These are phyloP conservation scores for Cryptophagus acutangulus DNA, from an alignment of 2,888 invertebrate genomes.

Conservation along the genomic window DNA sequence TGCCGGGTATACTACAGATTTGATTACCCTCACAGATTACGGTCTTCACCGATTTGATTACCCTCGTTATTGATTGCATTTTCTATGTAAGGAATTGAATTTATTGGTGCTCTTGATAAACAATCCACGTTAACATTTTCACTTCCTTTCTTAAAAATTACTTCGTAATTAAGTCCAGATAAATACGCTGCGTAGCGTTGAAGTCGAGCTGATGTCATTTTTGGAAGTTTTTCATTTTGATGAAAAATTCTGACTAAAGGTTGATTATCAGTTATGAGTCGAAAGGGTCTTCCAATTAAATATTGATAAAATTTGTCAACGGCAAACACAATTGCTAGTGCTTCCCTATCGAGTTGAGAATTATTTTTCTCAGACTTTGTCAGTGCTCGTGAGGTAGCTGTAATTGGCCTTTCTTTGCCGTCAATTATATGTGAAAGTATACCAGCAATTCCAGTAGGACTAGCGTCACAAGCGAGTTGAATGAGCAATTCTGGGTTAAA, in stretches of 20 bases:
- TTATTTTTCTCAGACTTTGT: conserved; percentile 32
- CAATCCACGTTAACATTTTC: conserved; percentile 2
- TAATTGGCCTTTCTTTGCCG: conserved; percentile 28
- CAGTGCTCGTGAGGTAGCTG: conserved; percentile 30
- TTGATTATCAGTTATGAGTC: conserved; percentile 1
- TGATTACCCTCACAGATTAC: too few relatives aligned
- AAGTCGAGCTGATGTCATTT: conserved; percentile 34
- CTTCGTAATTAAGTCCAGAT: neutral
- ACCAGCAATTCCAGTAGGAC: neutral
- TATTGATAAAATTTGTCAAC: conserved; percentile 35
- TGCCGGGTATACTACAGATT: too few relatives aligned
- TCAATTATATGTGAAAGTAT: conserved; percentile 13
- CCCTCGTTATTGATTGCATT: too few relatives aligned
- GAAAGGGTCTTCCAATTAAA: conserved; percentile 25
- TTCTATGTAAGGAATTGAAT: too few relatives aligned
- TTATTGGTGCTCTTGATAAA: neutral
- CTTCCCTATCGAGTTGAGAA: conserved; percentile 33
- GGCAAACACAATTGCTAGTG: conserved; percentile 34
- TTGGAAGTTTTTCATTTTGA: conserved; percentile 29
- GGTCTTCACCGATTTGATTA: too few relatives aligned
- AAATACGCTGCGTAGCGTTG: conserved; percentile 26
- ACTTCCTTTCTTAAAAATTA: neutral
- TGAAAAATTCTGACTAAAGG: conserved; percentile 6
- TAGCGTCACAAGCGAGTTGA: neutral
- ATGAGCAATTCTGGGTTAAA: neutral